Conservation (phyloP, 35 echinoderm and acorn worm species). For the Stichopus chloronotus region DNA sequence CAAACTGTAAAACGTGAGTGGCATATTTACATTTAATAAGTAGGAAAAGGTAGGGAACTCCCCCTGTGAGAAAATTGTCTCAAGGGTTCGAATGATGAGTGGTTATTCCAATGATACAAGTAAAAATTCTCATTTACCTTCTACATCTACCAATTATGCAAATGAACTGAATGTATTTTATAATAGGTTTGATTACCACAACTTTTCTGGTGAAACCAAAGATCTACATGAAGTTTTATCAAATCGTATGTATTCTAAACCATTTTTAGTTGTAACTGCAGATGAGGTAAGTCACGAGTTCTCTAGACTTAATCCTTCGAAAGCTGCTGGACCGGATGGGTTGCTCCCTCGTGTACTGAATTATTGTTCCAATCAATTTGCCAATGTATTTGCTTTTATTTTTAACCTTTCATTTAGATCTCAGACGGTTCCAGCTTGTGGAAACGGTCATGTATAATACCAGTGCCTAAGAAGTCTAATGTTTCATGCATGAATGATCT, state of each 20-base stretch:
- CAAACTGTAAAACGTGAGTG: too few relatives aligned
- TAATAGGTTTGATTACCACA: background rate
- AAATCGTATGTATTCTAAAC: background rate
- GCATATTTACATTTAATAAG: too few relatives aligned
- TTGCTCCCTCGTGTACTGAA: background rate
- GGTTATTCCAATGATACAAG: too few relatives aligned
- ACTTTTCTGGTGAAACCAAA: background rate
- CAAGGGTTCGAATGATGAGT: background rate
- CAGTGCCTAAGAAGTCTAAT: background rate
- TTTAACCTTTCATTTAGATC: background rate
- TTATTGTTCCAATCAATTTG: slow-evolving; percentile 1
- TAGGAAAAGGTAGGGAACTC: too few relatives aligned
- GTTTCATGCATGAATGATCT: background rate
- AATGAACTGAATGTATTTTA: background rate
- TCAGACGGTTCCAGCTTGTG: background rate
- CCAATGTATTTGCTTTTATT: background rate
- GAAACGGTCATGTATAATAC: background rate
- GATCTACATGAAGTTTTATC: background rate
- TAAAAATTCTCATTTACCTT: background rate
- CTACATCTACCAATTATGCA: background rate
- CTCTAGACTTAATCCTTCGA: too few relatives aligned
- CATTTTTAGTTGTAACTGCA: background rate
- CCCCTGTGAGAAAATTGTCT: too few relatives aligned
- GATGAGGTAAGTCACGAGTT: slow-evolving; percentile 1
- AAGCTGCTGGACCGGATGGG: background rate